Percentiles rank a stretch among this genome's conserved stretches.
Conservation (phyloP, 1,140 invertebrate species). For the Andricus grossulariae region DNA sequence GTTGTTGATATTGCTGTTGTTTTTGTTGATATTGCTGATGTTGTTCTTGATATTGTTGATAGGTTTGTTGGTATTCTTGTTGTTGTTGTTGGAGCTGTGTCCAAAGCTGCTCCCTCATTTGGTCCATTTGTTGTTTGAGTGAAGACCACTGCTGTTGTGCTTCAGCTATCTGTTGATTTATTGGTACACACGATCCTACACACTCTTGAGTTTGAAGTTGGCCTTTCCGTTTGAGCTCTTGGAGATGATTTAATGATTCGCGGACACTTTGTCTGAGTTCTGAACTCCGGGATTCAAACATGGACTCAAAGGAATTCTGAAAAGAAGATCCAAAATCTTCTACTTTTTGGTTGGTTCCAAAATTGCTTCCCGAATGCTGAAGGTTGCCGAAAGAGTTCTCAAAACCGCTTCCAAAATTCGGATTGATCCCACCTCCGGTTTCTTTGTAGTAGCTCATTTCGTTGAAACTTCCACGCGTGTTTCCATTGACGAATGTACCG, state of each 20-base stretch:
- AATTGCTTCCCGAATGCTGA: background rate
- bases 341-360: background rate
- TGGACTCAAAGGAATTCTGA: background rate
- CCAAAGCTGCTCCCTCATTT: background rate
- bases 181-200: background rate
- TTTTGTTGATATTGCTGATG: slow-evolving; percentile 26
- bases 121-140: background rate
- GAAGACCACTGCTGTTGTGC: background rate
- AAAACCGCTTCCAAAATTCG: background rate
- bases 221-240: slow-evolving; percentile 1
- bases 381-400: background rate
- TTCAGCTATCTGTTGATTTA: background rate
- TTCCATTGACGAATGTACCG: background rate
- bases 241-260: background rate
- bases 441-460: slow-evolving; percentile 28
- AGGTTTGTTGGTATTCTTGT: background rate
- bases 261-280: background rate
- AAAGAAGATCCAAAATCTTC: background rate
- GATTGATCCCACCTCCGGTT: background rate
- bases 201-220: slow-evolving; percentile 15
- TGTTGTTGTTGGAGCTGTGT: background rate
- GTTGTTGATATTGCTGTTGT: background rate
- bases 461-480: slow-evolving; percentile 3
- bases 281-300: background rate
- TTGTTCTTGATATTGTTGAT: slow-evolving; percentile 38